These are phyloP conservation scores for Idaea biselata DNA, from an alignment of 2,888 invertebrate genomes.

Conservation along the genomic window DNA sequence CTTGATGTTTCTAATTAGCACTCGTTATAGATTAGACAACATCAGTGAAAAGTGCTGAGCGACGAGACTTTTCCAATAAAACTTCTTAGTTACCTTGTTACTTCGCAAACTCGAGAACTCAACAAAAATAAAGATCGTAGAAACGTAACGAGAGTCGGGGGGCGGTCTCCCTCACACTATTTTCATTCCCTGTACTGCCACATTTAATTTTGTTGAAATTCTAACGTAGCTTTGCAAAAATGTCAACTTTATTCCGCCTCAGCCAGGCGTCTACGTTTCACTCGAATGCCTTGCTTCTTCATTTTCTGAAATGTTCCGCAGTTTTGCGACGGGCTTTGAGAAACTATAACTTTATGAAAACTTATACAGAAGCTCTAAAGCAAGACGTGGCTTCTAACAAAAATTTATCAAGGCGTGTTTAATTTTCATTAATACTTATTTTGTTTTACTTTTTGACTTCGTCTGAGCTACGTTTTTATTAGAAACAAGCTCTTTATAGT, in stretches of 20 bases:
- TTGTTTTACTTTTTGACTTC: conserved; percentile 32
- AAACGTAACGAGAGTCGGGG: conserved; percentile 20
- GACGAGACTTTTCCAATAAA: conserved; percentile 10
- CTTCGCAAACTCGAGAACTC: conserved; percentile 37
- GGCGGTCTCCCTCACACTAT: conserved; percentile 58
- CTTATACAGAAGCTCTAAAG: conserved; percentile 68
- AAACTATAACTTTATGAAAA: conserved; percentile 79
- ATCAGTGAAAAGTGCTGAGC: conserved; percentile 7
- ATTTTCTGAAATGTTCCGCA: conserved; percentile 75
- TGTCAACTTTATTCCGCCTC: conserved; percentile 80
- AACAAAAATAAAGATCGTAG: conserved; percentile 54
- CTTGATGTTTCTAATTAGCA: conserved; percentile 11
- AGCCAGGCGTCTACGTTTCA: conserved; percentile 70
- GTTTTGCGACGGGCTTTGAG: conserved; percentile 77
- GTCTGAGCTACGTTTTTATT: conserved; percentile 16
- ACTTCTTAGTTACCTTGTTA: conserved; percentile 16
- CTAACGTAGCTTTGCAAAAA: conserved; percentile 80
- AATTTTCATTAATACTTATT: conserved; percentile 76
- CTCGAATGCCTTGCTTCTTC: conserved; percentile 73
- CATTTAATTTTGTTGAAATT: conserved; percentile 81
- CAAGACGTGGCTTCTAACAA: conserved; percentile 74
- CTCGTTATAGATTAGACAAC: neutral
- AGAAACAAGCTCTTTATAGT: conserved; percentile 8
- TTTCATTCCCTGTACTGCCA: conserved; percentile 78
- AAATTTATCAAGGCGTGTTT: conserved; percentile 78